Evolutionary conservation across 2,797 vertebrate species (phyloP), one percentile per base, ranked within the genome.

Genomic region (Siniperca undulata): DNA sequence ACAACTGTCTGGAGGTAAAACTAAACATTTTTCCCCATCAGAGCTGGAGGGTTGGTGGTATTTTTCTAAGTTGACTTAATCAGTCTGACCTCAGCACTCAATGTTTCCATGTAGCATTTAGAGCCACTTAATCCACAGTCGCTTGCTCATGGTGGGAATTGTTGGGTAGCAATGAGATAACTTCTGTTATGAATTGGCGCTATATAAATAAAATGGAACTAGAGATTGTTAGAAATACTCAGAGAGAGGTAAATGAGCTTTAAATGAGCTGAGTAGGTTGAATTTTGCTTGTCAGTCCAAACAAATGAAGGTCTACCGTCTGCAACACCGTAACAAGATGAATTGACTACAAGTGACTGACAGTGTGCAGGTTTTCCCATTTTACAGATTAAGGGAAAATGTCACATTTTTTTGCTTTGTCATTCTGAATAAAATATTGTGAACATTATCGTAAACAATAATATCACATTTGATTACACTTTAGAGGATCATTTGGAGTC

Each of bases 401-500:
- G 24, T 66, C 8, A 53, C n/a, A 40, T 27, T 34, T 44, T 20
- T 36, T 67, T 61, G 19, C 7, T 58, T 19, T 27, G 16, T 48
- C 14, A 19, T 20, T 36, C 40, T 60, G 2, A 42, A 9, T 53
- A 0, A 69, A 65, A 44, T 60, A 48, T 27, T 34, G 11, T 42
- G 30, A 80, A n/a, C n/a, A n/a, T n/a, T n/a, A 85, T 9, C 14
- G 7, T 19, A n/a, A 65, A 19, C 3, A 38, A 44, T 40, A 16
- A 62, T 9, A 52, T 68, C 4, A 62, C 2, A 71, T 72, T n/a
- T 52, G 2, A 80, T 62, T 34, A 56, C 2, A 78, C 53, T 70
- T 55, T 1, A 77, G 48, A 77, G 24, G 53, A 70, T 66, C 64
- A 81, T 81, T 36, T 77, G 48, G 58, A 65, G 34, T 48, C 11